phyloP scores from a whole-genome alignment of 1,140 invertebrate genomes.

The Brachionus plicatilis region DNA sequence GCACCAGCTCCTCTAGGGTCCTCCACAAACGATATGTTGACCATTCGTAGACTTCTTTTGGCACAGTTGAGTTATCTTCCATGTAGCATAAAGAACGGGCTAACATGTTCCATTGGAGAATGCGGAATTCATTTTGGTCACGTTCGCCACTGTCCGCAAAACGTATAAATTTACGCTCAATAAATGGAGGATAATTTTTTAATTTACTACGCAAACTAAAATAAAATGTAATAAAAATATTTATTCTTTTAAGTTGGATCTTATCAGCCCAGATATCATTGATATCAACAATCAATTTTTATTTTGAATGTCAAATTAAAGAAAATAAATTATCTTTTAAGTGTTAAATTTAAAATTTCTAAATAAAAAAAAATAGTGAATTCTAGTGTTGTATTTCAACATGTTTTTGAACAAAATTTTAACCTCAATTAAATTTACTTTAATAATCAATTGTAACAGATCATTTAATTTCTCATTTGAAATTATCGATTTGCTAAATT shows the following conservation, averaged over 20 bases:
- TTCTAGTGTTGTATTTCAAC: too few species aligned
- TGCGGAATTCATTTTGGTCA: not conserved
- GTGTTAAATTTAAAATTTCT: too few species aligned
- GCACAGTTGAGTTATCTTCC: not conserved
- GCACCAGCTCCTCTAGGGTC: constrained; percentile 15
- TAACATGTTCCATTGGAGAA: constrained; percentile 38
- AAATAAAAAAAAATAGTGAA: too few species aligned
- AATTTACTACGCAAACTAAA: not conserved
- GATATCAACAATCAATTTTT: too few species aligned
- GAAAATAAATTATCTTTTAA: too few species aligned
- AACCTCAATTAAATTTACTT: too few species aligned
- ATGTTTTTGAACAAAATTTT: too few species aligned
- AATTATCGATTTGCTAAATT: too few species aligned
- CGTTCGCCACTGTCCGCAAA: not conserved
- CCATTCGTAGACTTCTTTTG: constrained; percentile 14
- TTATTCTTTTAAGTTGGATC: not conserved
- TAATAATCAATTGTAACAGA: too few species aligned
- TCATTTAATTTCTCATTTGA: too few species aligned
- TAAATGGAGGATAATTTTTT: constrained; percentile 7
- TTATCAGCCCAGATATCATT: not conserved
- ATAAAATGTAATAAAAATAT: not conserved
- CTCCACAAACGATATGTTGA: not conserved
- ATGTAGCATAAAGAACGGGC: not conserved
- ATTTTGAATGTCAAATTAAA: too few species aligned
- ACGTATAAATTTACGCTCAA: not conserved